These are phyloP conservation scores for Halesus radiatus DNA, from an alignment of 1,140 invertebrate species.

Conservation along the genomic window DNA sequence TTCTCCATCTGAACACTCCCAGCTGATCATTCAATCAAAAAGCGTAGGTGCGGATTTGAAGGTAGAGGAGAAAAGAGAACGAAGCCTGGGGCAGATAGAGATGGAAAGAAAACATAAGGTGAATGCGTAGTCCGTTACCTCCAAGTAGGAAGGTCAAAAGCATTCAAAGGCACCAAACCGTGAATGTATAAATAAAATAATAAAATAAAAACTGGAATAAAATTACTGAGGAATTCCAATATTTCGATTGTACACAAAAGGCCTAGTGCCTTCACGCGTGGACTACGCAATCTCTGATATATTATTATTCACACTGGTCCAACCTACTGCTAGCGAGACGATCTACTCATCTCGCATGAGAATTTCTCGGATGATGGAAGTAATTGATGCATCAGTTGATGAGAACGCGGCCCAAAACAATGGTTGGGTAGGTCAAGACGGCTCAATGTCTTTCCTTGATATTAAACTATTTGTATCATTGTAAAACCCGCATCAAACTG, in stretches of 20 bases:
- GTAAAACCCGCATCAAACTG: too few species aligned
- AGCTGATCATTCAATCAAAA: slow-evolving; percentile 9
- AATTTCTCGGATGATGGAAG: neutral
- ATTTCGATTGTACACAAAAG: neutral
- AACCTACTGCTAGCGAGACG: neutral
- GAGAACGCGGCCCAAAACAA: too few species aligned
- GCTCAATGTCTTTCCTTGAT: too few species aligned
- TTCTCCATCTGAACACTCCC: neutral
- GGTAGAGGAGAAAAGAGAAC: neutral
- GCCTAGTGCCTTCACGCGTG: neutral
- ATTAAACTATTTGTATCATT: too few species aligned
- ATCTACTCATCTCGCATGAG: neutral
- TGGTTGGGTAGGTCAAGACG: too few species aligned
- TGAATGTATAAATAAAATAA: neutral
- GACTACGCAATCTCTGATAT: neutral
- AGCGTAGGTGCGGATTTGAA: slow-evolving; percentile 19
- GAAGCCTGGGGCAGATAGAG: slow-evolving; percentile 6
- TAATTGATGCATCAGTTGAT: too few species aligned
- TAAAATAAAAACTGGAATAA: neutral
- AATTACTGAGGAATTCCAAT: neutral
- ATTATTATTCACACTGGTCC: neutral
- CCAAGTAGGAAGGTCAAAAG: slow-evolving; percentile 45
- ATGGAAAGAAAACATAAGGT: slow-evolving; percentile 36
- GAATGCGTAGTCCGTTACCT: neutral
- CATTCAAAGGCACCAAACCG: slow-evolving; percentile 3